phyloP scores from a whole-genome alignment of 2,113 vertebrate species.

The Nerophis ophidion region DNA sequence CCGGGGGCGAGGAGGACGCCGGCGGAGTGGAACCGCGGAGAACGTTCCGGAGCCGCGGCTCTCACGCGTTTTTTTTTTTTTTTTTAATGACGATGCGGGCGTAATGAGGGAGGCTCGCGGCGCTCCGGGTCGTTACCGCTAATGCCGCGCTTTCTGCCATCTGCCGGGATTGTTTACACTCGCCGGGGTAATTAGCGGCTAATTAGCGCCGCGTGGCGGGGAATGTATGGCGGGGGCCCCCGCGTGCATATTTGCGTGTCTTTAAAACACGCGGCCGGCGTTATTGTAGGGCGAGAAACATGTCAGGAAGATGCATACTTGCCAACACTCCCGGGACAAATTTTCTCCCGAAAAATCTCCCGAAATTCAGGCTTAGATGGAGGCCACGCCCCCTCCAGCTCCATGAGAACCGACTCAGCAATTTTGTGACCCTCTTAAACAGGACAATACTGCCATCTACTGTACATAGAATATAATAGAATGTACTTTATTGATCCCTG shows the following conservation, averaged over 20 bases:
- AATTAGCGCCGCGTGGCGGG: constrained; percentile 77
- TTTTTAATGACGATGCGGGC: constrained; percentile 49
- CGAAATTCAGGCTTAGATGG: too few relatives aligned
- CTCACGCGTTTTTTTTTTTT: constrained; percentile 19
- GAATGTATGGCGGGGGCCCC: constrained; percentile 5
- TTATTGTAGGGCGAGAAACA: neutral
- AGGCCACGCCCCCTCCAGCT: too few relatives aligned
- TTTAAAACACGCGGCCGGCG: neutral
- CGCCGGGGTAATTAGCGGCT: constrained; percentile 85
- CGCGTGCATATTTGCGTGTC: constrained; percentile 5
- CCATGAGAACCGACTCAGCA: too few relatives aligned
- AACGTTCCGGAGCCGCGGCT: constrained; percentile 8
- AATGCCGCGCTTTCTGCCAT: constrained; percentile 76
- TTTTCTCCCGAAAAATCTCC: too few relatives aligned
- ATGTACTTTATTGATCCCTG: too few relatives aligned
- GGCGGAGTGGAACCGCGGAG: neutral
- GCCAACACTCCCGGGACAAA: too few relatives aligned
- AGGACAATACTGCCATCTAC: too few relatives aligned
- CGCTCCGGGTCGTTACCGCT: constrained; percentile 79
- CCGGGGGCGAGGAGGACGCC: neutral
- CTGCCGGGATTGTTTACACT: constrained; percentile 88
- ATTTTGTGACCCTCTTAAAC: too few relatives aligned
- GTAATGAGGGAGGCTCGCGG: constrained; percentile 51
- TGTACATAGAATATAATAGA: too few relatives aligned
- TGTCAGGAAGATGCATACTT: too few relatives aligned